Percentiles rank a stretch among this genome's conserved stretches.
phyloP scores from a whole-genome alignment of 2,797 vertebrate genomes.

The Myripristis jacobus region DNA sequence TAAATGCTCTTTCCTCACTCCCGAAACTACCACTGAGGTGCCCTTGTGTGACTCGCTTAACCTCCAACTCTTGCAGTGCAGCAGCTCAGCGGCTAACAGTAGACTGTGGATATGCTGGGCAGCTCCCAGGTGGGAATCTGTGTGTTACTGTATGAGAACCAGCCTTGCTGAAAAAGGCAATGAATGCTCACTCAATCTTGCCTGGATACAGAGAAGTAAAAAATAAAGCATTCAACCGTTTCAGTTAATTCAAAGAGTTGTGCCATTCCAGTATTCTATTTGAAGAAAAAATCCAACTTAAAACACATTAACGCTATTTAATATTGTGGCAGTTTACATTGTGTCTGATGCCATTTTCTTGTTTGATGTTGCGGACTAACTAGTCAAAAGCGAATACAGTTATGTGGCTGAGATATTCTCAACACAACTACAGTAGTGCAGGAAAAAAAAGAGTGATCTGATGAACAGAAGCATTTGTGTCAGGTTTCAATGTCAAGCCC shows the following conservation, averaged over 20 bases:
- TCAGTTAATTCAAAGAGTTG: constrained; percentile 1
- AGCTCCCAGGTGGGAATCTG: background rate
- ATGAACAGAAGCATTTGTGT: no score
- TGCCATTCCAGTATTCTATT: background rate
- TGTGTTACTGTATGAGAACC: constrained; percentile 1
- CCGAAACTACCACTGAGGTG: background rate
- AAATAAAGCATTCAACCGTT: background rate
- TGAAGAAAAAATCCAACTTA: no score
- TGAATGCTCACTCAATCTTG: no score
- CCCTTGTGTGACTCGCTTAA: background rate
- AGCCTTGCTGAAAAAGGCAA: background rate
- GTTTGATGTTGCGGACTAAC: no score
- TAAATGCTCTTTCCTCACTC: constrained; percentile 1
- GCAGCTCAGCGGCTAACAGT: constrained; percentile 1
- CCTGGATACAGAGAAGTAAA: background rate
- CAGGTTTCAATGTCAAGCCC: no score
- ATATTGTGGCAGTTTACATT: no score
- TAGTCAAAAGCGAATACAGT: no score
- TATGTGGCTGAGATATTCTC: no score
- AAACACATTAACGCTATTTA: no score
- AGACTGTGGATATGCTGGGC: background rate
- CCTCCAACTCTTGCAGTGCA: constrained; percentile 1
- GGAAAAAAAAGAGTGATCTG: no score
- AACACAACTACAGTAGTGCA: no score
- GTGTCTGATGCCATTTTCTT: no score